Conservation (phyloP, 1,140 invertebrate genomes). For the Drosophila mauritiana region DNA sequence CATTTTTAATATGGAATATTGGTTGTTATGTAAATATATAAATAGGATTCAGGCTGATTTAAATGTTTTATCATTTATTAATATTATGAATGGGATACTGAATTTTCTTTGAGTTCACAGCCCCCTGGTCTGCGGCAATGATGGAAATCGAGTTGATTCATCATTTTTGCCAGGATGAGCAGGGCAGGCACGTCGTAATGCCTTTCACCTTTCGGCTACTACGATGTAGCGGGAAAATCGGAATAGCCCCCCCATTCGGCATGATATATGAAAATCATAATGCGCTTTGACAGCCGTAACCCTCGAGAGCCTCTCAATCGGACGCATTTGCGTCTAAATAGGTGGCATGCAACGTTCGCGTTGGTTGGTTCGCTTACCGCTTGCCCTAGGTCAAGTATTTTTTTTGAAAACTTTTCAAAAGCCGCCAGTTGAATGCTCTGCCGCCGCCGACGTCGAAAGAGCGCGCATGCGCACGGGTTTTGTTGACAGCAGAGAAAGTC, state of each 20-base stretch:
- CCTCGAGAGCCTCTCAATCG: slow-evolving; percentile 33
- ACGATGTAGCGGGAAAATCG: slow-evolving; percentile 30
- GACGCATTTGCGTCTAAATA: slow-evolving; percentile 41
- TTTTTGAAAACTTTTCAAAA: slow-evolving; percentile 49
- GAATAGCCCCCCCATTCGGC: slow-evolving; percentile 51
- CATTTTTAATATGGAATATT: too few relatives aligned
- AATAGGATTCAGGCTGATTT: too few relatives aligned
- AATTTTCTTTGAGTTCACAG: not conserved
- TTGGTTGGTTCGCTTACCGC: slow-evolving; percentile 39
- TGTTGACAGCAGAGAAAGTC: slow-evolving; percentile 56
- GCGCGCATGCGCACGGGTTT: slow-evolving; percentile 52
- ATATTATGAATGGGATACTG: too few relatives aligned
- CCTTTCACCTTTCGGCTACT: slow-evolving; percentile 32
- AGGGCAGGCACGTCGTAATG: slow-evolving; percentile 13
- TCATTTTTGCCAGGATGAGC: slow-evolving; percentile 28
- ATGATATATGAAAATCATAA: slow-evolving; percentile 77
- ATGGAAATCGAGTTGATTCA: slow-evolving; percentile 59
- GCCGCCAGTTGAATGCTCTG: slow-evolving; percentile 31
- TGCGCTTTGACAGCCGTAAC: slow-evolving; percentile 64
- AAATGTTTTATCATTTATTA: too few relatives aligned
- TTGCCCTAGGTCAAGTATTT: slow-evolving; percentile 75
- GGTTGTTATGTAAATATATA: too few relatives aligned
- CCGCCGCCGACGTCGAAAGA: slow-evolving; percentile 45
- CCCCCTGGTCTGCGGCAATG: slow-evolving; percentile 4
- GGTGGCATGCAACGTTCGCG: slow-evolving; percentile 41